Evolutionary conservation across 1,140 invertebrate species (phyloP).

Genomic region (Lordiphosa clarofinis): DNA sequence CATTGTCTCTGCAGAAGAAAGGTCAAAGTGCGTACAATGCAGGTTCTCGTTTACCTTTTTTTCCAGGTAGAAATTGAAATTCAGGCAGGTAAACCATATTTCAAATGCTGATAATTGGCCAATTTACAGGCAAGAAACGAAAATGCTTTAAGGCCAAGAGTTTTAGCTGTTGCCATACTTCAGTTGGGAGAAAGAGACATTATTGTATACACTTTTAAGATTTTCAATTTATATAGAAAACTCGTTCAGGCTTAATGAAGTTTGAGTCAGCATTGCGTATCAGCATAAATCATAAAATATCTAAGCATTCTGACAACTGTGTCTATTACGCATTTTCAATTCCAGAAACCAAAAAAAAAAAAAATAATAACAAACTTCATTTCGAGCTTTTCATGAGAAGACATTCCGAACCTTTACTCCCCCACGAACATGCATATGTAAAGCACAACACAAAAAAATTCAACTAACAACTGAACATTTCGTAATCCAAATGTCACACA

Average conservation of each 20-base stretch:
- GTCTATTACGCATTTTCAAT: slow-evolving; percentile 12
- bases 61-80: slow-evolving; percentile 45
- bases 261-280: no score
- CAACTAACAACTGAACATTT: slow-evolving; percentile 30
- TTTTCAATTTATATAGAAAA: no score
- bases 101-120: slow-evolving; percentile 75
- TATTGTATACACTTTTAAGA: no score
- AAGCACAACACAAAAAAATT: slow-evolving; percentile 12
- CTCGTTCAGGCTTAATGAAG: no score
- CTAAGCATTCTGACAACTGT: slow-evolving; percentile 2
- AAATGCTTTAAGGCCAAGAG: slow-evolving; percentile 21
- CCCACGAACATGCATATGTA: slow-evolving; percentile 16
- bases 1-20: slow-evolving; percentile 63
- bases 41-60: slow-evolving; percentile 20
- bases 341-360: slow-evolving; percentile 3
- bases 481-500: slow-evolving; percentile 54
- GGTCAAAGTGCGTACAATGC: slow-evolving; percentile 65
- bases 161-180: slow-evolving; percentile 38
- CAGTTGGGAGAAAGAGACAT: no score
- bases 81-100: slow-evolving; percentile 65
- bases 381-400: slow-evolving; percentile 2
- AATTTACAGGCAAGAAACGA: slow-evolving; percentile 51
- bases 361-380: neutral
- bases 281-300: no score
- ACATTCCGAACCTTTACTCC: slow-evolving; percentile 1